Percentiles rank a stretch among this genome's conserved stretches.
phyloP scores from a whole-genome alignment of 2,113 vertebrate species.

The Agelaius tricolor region DNA sequence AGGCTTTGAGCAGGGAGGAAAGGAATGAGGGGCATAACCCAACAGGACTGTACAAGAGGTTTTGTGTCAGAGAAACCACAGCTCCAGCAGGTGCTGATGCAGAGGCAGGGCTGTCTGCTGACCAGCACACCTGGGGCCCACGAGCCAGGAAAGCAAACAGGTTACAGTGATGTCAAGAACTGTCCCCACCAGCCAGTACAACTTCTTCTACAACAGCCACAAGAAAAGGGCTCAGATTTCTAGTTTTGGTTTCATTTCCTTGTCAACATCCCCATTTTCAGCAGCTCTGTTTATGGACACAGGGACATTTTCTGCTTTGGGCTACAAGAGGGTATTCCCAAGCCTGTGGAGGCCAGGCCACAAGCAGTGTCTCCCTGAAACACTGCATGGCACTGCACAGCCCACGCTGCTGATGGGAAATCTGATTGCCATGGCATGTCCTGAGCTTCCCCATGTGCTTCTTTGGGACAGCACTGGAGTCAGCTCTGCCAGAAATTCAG shows the following conservation, averaged over 20 bases:
- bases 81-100: background rate
- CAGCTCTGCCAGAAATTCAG: background rate
- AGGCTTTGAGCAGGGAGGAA: background rate
- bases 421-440: background rate
- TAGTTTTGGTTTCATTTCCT: background rate
- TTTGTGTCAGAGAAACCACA: background rate
- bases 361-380: background rate
- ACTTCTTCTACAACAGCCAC: background rate
- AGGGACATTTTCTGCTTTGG: background rate
- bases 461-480: background rate
- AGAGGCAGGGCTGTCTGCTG: background rate
- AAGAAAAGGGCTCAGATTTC: background rate
- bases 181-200: background rate
- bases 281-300: background rate
- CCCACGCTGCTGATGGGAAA: background rate
- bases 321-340: background rate
- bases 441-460: background rate
- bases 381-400: background rate
- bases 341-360: background rate
- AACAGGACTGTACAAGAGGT: background rate
- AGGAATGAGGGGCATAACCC: background rate
- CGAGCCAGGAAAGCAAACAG: background rate
- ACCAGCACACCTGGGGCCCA: background rate
- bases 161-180: background rate
- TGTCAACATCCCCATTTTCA: background rate